phyloP scores from a whole-genome alignment of 2,113 vertebrate genomes.

The Piaya cayana region DNA sequence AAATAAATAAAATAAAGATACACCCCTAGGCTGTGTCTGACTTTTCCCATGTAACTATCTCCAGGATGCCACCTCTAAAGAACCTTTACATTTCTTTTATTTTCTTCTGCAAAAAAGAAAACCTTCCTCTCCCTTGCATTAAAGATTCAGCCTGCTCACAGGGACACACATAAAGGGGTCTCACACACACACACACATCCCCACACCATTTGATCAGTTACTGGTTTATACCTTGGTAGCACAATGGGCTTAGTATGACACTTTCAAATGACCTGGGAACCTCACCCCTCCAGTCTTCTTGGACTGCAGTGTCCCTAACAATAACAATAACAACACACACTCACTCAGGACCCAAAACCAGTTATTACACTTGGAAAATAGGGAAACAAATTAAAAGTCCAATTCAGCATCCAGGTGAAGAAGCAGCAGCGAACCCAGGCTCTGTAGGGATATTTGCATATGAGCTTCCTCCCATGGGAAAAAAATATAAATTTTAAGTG shows the following conservation, averaged over 20 bases:
- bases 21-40: conserved; percentile 64
- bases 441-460: not conserved
- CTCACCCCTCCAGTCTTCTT: conserved; percentile 23
- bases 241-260: conserved; percentile 5
- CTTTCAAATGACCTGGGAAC: conserved; percentile 37
- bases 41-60: conserved; percentile 47
- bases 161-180: not conserved
- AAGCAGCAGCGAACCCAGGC: not conserved
- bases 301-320: conserved; percentile 1
- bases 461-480: conserved; percentile 37
- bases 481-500: conserved; percentile 40
- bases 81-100: conserved; percentile 34
- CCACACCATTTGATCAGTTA: not conserved
- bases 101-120: conserved; percentile 40
- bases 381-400: conserved; percentile 49
- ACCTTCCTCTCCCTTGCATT: conserved; percentile 47
- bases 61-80: conserved; percentile 56
- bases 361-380: conserved; percentile 17
- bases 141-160: conserved; percentile 47
- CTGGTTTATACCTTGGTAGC: conserved; percentile 40
- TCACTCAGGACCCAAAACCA: not conserved
- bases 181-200: not conserved
- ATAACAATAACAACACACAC: conserved; percentile 21
- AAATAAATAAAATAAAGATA: conserved; percentile 69
- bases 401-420: conserved; percentile 9